A percentile compares a stretch with the other conserved stretches of the same genome.
These are phyloP conservation scores for Hoplodrina ambigua DNA, from an alignment of 2,888 invertebrate genomes.

Conservation along the genomic window DNA sequence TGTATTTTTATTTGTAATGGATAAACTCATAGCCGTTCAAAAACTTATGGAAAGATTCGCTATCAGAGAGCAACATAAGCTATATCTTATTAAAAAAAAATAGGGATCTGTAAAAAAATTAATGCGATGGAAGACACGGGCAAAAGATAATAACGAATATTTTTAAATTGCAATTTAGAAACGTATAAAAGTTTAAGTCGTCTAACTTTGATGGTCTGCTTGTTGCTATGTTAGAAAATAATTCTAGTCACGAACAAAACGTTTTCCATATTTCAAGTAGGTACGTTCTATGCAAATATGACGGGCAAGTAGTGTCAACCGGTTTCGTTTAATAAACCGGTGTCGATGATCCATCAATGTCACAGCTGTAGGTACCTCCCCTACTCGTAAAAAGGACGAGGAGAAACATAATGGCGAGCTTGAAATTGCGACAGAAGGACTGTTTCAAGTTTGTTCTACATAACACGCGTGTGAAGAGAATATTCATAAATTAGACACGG, in stretches of 20 bases:
- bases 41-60: no score
- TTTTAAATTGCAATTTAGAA: neutral
- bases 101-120: no score
- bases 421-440: slow-evolving; percentile 64
- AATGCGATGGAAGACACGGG: no score
- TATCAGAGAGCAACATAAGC: no score
- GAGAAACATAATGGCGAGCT: slow-evolving; percentile 39
- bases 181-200: slow-evolving; percentile 6
- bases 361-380: slow-evolving; percentile 68
- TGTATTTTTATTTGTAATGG: no score
- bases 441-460: slow-evolving; percentile 61
- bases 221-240: slow-evolving; percentile 44
- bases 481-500: slow-evolving; percentile 72
- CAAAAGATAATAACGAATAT: neutral
- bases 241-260: slow-evolving; percentile 67
- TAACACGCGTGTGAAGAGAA: slow-evolving; percentile 69
- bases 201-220: slow-evolving; percentile 5
- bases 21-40: no score
- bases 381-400: slow-evolving; percentile 62
- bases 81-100: no score
- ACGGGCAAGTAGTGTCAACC: slow-evolving; percentile 61
- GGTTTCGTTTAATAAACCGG: slow-evolving; percentile 68
- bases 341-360: slow-evolving; percentile 81
- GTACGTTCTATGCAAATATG: slow-evolving; percentile 75
- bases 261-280: slow-evolving; percentile 68